phyloP scores from a whole-genome alignment of 2,888 invertebrate genomes.

The Hirudinaria manillensis region DNA sequence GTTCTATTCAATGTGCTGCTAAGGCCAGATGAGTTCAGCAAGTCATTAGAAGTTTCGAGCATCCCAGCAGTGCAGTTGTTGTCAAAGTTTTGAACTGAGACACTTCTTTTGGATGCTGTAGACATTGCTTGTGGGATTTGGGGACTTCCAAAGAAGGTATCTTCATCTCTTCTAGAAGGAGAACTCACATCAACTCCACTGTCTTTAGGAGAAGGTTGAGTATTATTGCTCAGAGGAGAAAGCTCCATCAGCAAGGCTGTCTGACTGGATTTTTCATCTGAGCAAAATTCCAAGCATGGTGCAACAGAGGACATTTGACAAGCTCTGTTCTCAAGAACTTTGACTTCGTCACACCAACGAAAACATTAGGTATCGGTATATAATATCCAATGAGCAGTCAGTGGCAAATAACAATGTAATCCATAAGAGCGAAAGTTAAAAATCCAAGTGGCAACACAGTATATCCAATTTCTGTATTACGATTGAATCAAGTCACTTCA shows the following conservation, averaged over 20 bases:
- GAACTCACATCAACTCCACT: slow-evolving; percentile 33
- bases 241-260: slow-evolving; percentile 22
- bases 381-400: neutral
- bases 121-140: neutral
- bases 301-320: neutral
- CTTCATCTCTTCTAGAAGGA: slow-evolving; percentile 31
- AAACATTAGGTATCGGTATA: neutral
- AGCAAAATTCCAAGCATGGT: neutral
- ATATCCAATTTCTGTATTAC: too few species aligned
- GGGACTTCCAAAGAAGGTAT: slow-evolving; percentile 28
- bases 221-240: slow-evolving; percentile 30
- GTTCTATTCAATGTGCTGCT: neutral
- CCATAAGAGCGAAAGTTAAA: slow-evolving; percentile 10
- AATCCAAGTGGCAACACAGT: neutral
- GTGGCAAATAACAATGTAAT: neutral
- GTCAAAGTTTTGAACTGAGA: neutral
- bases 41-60: slow-evolving; percentile 14
- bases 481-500: too few species aligned
- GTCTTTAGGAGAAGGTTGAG: slow-evolving; percentile 32
- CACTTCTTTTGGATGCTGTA: neutral
- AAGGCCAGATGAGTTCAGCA: slow-evolving; percentile 11
- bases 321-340: too few species aligned
- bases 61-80: slow-evolving; percentile 1
- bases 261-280: slow-evolving; percentile 14
- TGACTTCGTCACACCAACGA: too few species aligned